phyloP scores from a whole-genome alignment of 2,888 invertebrate species.

The Didymodactylos carnosus region DNA sequence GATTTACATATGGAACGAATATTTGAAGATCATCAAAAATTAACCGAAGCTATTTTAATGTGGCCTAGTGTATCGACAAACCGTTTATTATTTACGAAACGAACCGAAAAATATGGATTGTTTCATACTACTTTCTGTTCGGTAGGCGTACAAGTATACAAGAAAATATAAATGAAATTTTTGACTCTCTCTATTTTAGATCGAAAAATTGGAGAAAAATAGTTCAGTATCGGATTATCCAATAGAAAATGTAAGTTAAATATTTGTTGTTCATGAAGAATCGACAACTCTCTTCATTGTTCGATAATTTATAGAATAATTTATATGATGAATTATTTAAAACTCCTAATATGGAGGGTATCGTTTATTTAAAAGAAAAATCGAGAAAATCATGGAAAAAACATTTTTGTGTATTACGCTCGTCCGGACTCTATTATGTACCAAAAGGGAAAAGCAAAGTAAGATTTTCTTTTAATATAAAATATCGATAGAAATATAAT shows the following conservation, averaged over 20 bases:
- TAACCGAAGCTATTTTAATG: slow-evolving; percentile 82
- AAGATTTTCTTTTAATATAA: slow-evolving; percentile 15
- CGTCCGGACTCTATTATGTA: slow-evolving; percentile 90
- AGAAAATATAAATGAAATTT: too few species aligned
- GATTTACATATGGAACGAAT: slow-evolving; percentile 90
- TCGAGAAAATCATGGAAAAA: slow-evolving; percentile 97
- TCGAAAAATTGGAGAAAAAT: too few species aligned
- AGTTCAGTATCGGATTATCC: too few species aligned
- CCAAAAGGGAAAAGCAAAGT: slow-evolving; percentile 71
- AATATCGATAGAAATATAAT: too few species aligned
- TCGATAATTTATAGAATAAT: too few species aligned
- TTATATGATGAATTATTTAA: slow-evolving; percentile 20
- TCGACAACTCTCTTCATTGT: too few species aligned
- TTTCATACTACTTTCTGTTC: too few species aligned
- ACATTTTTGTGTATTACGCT: slow-evolving; percentile 75
- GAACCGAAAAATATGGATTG: slow-evolving; percentile 46
- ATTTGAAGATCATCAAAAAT: slow-evolving; percentile 85
- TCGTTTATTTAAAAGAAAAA: slow-evolving; percentile 78
- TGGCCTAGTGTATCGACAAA: slow-evolving; percentile 95
- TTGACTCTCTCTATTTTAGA: too few species aligned
- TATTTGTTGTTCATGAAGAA: too few species aligned
- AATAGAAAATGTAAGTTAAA: too few species aligned
- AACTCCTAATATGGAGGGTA: slow-evolving; percentile 66
- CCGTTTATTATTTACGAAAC: slow-evolving; percentile 58
- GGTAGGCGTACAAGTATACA: too few species aligned